phyloP scores from a whole-genome alignment of 2,888 invertebrate genomes.

The Eristalis pertinax region DNA sequence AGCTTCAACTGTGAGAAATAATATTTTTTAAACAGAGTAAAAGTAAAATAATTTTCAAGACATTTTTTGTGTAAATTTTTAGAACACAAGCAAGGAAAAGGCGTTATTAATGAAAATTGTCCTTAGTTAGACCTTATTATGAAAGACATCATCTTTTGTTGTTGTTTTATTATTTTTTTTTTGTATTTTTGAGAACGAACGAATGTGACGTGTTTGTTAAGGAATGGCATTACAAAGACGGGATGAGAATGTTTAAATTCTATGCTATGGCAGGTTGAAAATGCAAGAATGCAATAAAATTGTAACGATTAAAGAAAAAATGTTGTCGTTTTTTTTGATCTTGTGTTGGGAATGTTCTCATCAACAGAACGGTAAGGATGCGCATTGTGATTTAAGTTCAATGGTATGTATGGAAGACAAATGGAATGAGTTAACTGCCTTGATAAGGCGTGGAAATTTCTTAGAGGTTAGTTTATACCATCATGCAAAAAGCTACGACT shows the following conservation, averaged over 20 bases:
- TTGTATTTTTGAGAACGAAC: slow-evolving; percentile 17
- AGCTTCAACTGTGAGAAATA: neutral
- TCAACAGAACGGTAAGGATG: no score
- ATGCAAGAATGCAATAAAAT: slow-evolving; percentile 36
- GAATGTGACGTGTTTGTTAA: slow-evolving; percentile 17
- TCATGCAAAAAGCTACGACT: no score
- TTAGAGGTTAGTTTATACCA: no score
- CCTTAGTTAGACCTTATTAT: slow-evolving; percentile 52
- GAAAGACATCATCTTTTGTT: slow-evolving; percentile 7
- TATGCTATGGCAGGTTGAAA: slow-evolving; percentile 3
- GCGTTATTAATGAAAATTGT: slow-evolving; percentile 23
- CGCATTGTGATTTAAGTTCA: no score
- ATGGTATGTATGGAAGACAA: no score
- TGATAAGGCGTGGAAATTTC: no score
- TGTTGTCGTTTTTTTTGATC: neutral
- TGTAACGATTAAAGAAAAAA: slow-evolving; percentile 34
- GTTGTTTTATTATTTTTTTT: neutral
- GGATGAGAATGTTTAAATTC: slow-evolving; percentile 37
- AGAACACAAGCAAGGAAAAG: neutral
- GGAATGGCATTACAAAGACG: slow-evolving; percentile 17
- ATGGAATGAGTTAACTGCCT: no score
- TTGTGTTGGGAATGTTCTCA: no score
- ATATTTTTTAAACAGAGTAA: neutral
- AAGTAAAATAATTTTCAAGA: slow-evolving; percentile 4
- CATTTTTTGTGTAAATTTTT: slow-evolving; percentile 3